A percentile compares a stretch with the other conserved stretches of the same genome.
Conservation (phyloP, 2,797 vertebrate species). For the Botia kubotai region DNA sequence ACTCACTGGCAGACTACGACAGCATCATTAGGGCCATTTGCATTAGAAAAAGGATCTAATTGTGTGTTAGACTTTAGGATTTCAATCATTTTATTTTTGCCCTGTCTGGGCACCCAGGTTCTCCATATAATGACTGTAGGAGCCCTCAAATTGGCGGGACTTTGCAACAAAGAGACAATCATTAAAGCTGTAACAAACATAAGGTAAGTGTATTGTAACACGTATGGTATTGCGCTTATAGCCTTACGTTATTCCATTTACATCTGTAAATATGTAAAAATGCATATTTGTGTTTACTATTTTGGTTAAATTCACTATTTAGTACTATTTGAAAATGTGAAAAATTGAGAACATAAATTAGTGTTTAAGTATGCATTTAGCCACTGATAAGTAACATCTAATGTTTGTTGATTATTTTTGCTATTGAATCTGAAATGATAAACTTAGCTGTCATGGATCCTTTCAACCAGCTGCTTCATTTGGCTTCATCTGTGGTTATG, state of each 20-base stretch:
- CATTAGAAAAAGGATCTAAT: not conserved
- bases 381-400: not conserved
- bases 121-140: not conserved
- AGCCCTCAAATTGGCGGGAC: not conserved
- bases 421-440: not conserved
- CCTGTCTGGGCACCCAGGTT: not conserved
- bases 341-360: not conserved
- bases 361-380: too few species aligned
- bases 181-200: not conserved
- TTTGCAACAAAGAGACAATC: not conserved
- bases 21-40: not conserved
- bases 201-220: not conserved
- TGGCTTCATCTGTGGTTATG: not conserved
- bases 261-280: not conserved
- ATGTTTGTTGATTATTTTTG: not conserved
- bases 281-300: not conserved
- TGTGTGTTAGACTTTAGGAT: conserved; percentile 8
- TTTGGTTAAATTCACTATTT: not conserved
- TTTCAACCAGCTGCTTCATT: not conserved
- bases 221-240: not conserved
- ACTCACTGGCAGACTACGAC: not conserved
- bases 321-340: not conserved
- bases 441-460: not conserved
- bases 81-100: conserved; percentile 7
- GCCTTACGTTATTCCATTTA: not conserved